Evolutionary conservation across 2,888 invertebrate species (phyloP), one percentile per base, ranked within the genome.

Genomic region (Rosalia funebris): DNA sequence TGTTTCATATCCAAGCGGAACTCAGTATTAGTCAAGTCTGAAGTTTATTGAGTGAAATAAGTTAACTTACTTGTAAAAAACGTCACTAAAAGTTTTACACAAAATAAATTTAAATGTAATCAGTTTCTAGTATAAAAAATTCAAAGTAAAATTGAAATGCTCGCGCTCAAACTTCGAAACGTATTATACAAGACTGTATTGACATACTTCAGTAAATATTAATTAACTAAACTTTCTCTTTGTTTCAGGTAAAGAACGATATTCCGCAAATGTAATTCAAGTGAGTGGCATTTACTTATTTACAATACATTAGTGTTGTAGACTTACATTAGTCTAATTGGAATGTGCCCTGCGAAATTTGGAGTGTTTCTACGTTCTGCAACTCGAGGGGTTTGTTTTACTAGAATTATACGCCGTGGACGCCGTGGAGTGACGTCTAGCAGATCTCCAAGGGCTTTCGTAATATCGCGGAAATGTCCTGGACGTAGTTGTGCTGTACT

Each of bases 371-470:
- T 14, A 20, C 12, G 1, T 32, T 32, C 16, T 32, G 32, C 31
- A 16, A 14, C 46, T 32, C 15, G 9, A 7, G 32, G 46, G 46
- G 32, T 32, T 46, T 46, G 32, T 16, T 46, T n/a, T 32, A 46
- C n/a, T 32, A 32, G 15, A 46, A 46, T 46, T 46, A 11, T 46
- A 46, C 10, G 31, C 14, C 46, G n/a, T 7, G 3, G 25, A 15
- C 32, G 12, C n/a, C n/a, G 2, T 4, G 25, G 2, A 32, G 46
- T 46, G 46, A 16, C 32, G 32, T 32, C 32, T 46, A 32, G 10
- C 31, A 46, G 14, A 46, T 16, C 31, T 46, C 46, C 15, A 32
- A 32, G 46, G 46, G 12, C 9, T 15, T 46, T 32, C 4, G 11
- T 31, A 32, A 46, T 46, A 32, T 32, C 32, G 17, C 44, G 12